These are phyloP conservation scores for Acomys russatus DNA, from an alignment of 2,797 vertebrate genomes.

Conservation along the genomic window DNA sequence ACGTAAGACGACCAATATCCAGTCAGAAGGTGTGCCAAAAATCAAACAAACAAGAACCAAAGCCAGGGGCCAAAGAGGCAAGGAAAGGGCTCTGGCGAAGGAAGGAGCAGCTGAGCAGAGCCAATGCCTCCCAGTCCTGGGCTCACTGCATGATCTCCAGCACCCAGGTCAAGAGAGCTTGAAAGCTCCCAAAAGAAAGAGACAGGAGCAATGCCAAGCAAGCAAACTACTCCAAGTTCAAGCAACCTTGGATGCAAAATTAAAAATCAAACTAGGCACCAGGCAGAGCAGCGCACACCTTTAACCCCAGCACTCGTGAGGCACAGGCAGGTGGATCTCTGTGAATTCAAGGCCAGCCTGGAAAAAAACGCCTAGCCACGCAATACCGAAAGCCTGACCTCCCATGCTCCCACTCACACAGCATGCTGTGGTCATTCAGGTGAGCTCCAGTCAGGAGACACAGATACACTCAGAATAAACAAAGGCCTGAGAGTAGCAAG, in stretches of 20 bases:
- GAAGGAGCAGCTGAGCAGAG: neutral
- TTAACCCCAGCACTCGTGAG: neutral
- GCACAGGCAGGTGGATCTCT: neutral
- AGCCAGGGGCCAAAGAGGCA: too few species aligned
- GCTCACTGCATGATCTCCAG: neutral
- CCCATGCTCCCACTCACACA: neutral
- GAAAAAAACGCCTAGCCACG: accelerated
- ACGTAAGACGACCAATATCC: accelerated
- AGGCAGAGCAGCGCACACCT: neutral
- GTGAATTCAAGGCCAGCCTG: neutral
- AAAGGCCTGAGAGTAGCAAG: neutral
- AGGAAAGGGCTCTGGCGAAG: neutral
- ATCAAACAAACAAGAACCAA: neutral
- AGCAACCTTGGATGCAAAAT: neutral
- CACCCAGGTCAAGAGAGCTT: neutral
- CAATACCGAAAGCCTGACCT: neutral
- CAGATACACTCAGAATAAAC: neutral
- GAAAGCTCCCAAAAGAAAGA: neutral
- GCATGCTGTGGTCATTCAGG: neutral
- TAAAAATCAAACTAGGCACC: neutral
- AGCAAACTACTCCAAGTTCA: neutral
- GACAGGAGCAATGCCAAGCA: neutral
- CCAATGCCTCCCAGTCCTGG: neutral
- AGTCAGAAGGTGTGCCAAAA: neutral
- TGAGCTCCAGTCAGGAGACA: neutral